These are phyloP conservation scores for Aphelocoma coerulescens DNA, from an alignment of 2,113 vertebrate species.

Conservation along the genomic window DNA sequence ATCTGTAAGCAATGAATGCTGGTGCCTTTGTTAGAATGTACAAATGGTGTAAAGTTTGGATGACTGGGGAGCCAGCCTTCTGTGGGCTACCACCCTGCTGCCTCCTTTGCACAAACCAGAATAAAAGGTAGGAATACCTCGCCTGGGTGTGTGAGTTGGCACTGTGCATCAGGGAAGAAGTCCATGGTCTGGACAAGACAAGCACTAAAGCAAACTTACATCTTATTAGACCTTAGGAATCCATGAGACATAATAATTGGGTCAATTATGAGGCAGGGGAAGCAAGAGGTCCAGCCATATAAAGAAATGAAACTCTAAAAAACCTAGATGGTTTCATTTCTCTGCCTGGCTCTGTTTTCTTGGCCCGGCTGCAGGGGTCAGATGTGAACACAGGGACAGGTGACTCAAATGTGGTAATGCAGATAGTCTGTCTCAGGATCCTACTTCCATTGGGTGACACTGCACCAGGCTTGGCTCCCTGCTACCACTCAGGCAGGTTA, in stretches of 20 bases:
- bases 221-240: not conserved
- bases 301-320: not conserved
- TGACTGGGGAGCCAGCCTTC: not conserved
- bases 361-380: not conserved
- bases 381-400: not conserved
- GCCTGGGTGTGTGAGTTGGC: not conserved
- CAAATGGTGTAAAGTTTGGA: not conserved
- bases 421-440: not conserved
- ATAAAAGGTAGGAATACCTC: not conserved
- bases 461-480: not conserved
- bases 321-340: not conserved
- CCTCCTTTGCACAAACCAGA: not conserved
- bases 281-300: not conserved
- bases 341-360: not conserved
- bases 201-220: not conserved
- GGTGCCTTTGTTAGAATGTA: not conserved
- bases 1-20: not conserved
- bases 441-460: not conserved
- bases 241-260: not conserved
- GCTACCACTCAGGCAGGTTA: not conserved
- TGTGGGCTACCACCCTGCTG: not conserved
- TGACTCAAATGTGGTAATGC: not conserved
- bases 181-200: rapidly evolving
- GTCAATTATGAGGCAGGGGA: not conserved
- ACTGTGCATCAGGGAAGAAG: rapidly evolving